Percentiles rank a stretch among this genome's conserved stretches.
These are phyloP conservation scores for Apostichopus japonicus DNA, from an alignment of 35 echinoderm and acorn worm species.

Conservation along the genomic window DNA sequence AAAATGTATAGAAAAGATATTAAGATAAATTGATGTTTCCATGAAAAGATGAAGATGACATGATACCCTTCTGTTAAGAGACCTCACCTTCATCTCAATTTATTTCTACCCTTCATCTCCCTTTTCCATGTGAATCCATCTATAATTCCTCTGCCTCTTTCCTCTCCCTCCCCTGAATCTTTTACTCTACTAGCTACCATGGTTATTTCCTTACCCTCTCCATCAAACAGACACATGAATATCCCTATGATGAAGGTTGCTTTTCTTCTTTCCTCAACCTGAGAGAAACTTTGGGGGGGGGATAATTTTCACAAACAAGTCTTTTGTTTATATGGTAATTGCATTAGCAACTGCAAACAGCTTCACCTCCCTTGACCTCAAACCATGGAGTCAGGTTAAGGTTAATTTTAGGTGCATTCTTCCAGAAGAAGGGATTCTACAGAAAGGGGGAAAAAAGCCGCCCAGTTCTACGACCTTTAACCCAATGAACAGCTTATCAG, in stretches of 20 bases:
- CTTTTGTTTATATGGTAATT: slow-evolving; percentile 20
- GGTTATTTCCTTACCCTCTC: neutral
- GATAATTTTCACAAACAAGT: slow-evolving; percentile 1
- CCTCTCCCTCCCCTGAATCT: no score
- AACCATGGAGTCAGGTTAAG: slow-evolving; percentile 1
- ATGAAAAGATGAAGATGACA: no score
- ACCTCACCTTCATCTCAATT: no score
- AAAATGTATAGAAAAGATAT: no score
- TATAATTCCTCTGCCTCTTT: neutral
- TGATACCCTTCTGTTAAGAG: no score
- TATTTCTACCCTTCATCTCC: neutral
- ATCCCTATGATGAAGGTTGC: neutral
- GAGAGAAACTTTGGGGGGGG: neutral
- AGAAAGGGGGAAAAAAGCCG: neutral
- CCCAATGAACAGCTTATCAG: slow-evolving; percentile 43
- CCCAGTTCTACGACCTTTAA: slow-evolving; percentile 28
- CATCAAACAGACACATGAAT: neutral
- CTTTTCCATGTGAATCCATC: neutral
- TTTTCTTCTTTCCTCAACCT: neutral
- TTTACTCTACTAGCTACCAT: neutral
- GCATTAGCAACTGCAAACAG: neutral
- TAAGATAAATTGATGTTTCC: no score
- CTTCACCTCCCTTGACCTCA: slow-evolving; percentile 5
- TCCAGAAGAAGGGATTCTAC: neutral
- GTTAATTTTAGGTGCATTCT: slow-evolving; percentile 13